Percentiles rank a stretch among this genome's conserved stretches.
Conservation (phyloP, 92 coral and sea anemone genomes). For the Anthopleura xanthogrammica region DNA sequence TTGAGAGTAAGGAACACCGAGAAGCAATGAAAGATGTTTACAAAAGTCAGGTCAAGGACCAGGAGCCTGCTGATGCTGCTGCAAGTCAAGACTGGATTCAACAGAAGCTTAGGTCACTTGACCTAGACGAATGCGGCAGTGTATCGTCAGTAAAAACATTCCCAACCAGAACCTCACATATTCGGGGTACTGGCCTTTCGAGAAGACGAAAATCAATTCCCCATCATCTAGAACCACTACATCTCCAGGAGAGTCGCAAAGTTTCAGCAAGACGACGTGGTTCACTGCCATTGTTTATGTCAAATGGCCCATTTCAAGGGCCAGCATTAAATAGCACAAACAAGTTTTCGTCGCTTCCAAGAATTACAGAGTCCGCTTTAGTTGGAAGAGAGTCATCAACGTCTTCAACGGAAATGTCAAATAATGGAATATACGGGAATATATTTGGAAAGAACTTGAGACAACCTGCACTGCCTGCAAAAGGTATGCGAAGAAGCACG, state of each 20-base stretch:
- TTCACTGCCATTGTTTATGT: not conserved
- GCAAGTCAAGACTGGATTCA: not conserved
- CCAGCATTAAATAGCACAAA: not conserved
- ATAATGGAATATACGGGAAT: not conserved
- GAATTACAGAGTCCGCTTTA: not conserved
- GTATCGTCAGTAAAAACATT: not conserved
- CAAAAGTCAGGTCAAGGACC: not conserved
- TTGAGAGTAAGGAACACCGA: conserved; percentile 18
- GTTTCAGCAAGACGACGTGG: not conserved
- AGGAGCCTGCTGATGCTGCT: not conserved
- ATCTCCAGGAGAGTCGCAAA: not conserved
- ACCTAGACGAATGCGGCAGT: not conserved
- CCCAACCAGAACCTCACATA: not conserved
- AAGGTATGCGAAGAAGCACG: not conserved
- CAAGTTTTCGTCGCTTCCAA: not conserved
- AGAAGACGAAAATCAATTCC: not conserved
- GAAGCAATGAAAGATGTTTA: conserved; percentile 16
- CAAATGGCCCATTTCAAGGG: not conserved
- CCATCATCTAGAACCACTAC: not conserved
- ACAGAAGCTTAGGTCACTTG: not conserved
- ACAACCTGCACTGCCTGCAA: not conserved
- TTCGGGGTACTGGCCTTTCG: not conserved
- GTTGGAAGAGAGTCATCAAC: not conserved
- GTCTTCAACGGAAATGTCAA: not conserved
- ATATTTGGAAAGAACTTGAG: not conserved